Conservation (phyloP, 2,797 vertebrate species). For the Prionace glauca region DNA sequence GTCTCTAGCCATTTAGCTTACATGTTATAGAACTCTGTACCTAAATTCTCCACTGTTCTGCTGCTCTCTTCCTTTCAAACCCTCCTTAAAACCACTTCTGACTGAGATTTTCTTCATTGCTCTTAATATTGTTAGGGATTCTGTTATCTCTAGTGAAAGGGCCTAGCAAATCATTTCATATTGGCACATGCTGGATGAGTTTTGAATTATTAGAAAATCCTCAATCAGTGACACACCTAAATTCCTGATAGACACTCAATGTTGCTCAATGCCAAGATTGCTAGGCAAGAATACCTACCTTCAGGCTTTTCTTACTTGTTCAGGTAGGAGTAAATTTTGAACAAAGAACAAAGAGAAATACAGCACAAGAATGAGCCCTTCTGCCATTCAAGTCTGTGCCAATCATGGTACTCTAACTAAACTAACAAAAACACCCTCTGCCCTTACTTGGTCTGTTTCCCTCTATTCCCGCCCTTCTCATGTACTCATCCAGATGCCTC, state of each 20-base stretch:
- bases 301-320: neutral
- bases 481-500: no score
- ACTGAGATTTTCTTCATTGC: neutral
- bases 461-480: no score
- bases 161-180: neutral
- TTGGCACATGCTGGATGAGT: neutral
- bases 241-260: neutral
- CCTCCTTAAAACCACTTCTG: neutral
- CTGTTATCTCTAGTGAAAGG: neutral
- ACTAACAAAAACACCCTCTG: no score
- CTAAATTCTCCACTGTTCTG: no score
- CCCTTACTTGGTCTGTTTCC: no score
- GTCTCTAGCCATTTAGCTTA: neutral
- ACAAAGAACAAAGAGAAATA: no score
- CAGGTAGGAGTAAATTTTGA: no score
- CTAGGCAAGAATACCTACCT: neutral
- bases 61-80: neutral
- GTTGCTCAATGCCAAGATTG: neutral
- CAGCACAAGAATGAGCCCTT: no score
- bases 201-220: neutral
- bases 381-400: no score
- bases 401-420: no score
- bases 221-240: neutral
- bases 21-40: neutral
- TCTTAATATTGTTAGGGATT: neutral